Conservation (phyloP, 2,113 vertebrate genomes). For the Halichoeres trimaculatus region DNA sequence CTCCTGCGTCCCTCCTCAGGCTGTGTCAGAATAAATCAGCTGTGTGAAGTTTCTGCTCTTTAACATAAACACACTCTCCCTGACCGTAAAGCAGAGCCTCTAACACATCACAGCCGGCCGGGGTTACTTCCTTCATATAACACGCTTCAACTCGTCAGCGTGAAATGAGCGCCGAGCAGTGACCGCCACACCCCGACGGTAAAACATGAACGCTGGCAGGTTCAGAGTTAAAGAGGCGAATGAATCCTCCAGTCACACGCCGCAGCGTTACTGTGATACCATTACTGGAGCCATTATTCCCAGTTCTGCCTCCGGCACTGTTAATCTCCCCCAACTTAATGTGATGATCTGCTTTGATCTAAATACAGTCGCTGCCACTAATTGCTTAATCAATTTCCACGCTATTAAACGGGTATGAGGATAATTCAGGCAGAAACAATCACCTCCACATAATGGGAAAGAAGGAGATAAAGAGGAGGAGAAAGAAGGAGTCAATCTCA, state of each 20-base stretch:
- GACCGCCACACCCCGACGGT: background rate
- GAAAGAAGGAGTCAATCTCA: conserved; percentile 17
- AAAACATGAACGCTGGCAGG: background rate
- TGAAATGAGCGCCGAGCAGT: background rate
- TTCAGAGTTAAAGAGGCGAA: conserved; percentile 3
- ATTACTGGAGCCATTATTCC: conserved; percentile 36
- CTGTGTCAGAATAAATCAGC: too few relatives aligned
- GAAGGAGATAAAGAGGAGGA: conserved; percentile 14
- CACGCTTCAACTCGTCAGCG: background rate
- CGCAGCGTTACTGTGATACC: background rate
- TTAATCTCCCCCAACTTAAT: conserved; percentile 49
- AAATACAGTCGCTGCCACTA: conserved; percentile 48
- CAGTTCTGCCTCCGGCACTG: conserved; percentile 14
- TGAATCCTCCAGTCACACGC: conserved; percentile 9
- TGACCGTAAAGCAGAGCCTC: background rate
- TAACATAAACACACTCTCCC: background rate
- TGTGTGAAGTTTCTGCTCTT: background rate
- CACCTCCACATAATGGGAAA: conserved; percentile 36
- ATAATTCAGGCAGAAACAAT: conserved; percentile 61
- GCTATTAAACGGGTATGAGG: conserved; percentile 38
- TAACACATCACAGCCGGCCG: background rate
- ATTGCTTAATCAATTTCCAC: conserved; percentile 69
- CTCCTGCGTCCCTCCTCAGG: too few relatives aligned
- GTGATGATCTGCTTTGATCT: conserved; percentile 60
- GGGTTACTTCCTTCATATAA: background rate